Percentiles rank a stretch among this genome's conserved stretches.
phyloP scores from a whole-genome alignment of 2,113 vertebrate species.

The Cheilinus undulatus region DNA sequence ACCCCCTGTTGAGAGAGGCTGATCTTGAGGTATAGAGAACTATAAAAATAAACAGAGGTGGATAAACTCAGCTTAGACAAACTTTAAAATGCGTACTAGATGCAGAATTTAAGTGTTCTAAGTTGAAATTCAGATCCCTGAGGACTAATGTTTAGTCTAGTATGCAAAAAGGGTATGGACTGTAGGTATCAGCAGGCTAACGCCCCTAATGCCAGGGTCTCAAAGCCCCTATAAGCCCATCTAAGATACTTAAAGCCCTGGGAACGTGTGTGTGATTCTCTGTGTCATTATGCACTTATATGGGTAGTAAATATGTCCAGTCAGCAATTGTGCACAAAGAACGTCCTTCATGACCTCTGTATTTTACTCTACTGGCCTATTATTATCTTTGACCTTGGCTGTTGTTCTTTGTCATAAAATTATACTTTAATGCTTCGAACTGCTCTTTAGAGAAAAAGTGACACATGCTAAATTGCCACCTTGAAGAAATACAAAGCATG shows the following conservation, averaged over 20 bases:
- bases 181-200: slow-evolving; percentile 34
- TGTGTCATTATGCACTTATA: slow-evolving; percentile 42
- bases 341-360: slow-evolving; percentile 19
- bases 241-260: slow-evolving; percentile 65
- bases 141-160: slow-evolving; percentile 9
- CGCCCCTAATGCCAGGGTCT: slow-evolving; percentile 55
- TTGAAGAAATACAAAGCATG: slow-evolving; percentile 6
- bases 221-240: slow-evolving; percentile 59
- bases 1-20: no score
- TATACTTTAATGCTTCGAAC: not conserved
- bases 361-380: slow-evolving; percentile 3
- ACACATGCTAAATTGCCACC: not conserved
- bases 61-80: not conserved
- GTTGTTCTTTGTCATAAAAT: slow-evolving; percentile 5
- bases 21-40: no score
- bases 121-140: not conserved
- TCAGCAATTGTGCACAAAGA: slow-evolving; percentile 46
- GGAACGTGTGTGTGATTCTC: slow-evolving; percentile 7
- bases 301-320: slow-evolving; percentile 39
- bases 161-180: slow-evolving; percentile 21
- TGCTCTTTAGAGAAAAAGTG: not conserved
- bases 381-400: slow-evolving; percentile 43
- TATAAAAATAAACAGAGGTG: not conserved
- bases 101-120: not conserved
- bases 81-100: no score